A percentile compares a stretch with the other conserved stretches of the same genome.
phyloP scores from a whole-genome alignment of 2,888 invertebrate genomes.

The Dilophus febrilis region DNA sequence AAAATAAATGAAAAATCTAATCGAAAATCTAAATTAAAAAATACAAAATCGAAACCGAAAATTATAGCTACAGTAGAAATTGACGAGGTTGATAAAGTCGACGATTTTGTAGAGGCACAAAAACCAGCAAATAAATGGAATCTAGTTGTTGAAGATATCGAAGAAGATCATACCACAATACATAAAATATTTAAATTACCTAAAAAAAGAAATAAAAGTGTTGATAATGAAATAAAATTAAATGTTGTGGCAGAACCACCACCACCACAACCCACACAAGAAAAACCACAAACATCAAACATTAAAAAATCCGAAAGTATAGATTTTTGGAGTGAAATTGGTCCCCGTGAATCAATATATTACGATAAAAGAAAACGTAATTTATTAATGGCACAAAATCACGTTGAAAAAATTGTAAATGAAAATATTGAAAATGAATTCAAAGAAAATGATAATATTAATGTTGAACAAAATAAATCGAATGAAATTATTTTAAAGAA shows the following conservation, averaged over 20 bases:
- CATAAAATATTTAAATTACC: conserved; percentile 25
- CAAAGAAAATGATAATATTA: background rate
- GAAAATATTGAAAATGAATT: conserved; percentile 12
- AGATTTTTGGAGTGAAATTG: conserved; percentile 46
- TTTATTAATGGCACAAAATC: conserved; percentile 28
- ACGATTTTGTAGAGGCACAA: background rate
- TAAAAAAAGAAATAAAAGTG: conserved; percentile 17
- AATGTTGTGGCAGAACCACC: conserved; percentile 7
- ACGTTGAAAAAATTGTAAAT: conserved; percentile 29
- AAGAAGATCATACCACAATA: conserved; percentile 25
- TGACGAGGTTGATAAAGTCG: conserved; percentile 10
- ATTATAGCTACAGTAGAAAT: conserved; percentile 25
- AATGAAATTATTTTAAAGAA: too few species aligned
- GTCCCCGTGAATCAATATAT: conserved; percentile 45
- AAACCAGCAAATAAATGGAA: conserved; percentile 21
- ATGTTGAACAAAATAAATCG: background rate
- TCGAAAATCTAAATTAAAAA: conserved; percentile 18
- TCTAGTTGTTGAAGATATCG: conserved; percentile 26
- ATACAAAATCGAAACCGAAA: conserved; percentile 24
- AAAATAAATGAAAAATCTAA: too few species aligned
- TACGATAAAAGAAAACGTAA: conserved; percentile 39
- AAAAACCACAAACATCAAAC: background rate
- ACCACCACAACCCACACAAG: background rate
- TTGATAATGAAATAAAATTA: background rate
- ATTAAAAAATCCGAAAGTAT: conserved; percentile 24